Evolutionary conservation across 2,113 vertebrate species (phyloP), one percentile per base, ranked within the genome.

Genomic region (Triplophysa tibetana): DNA sequence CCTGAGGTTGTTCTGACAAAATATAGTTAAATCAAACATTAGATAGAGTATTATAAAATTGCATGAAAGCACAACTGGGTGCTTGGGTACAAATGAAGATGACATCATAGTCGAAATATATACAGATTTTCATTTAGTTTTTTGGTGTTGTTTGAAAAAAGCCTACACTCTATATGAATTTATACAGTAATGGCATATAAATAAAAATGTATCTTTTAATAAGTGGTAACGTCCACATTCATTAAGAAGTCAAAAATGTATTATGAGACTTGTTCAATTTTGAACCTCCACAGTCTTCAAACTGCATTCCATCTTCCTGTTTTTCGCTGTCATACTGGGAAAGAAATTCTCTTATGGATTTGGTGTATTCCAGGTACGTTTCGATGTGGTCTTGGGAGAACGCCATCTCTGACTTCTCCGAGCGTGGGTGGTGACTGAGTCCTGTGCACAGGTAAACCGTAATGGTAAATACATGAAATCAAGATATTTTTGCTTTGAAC

Each of bases 201-300:
- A 61, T 8, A 12, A 75, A 45, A 4, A 33, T 13, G 14, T 24
- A 33, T 5, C 41, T 26, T 24, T 23, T 19, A 48, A 13, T 56
- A 8, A 21, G 3, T 38, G 33, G 33, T 7, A 19, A 19, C n/a
- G 21, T 77, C 50, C 21, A 16, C 45, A 21, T 54, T 26, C 13
- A 8, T 38, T 38, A 1, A 1, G 33, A 38, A 38, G 33, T 8
- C 29, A 29, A 3, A 29, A 0, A 29, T 29, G 26, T 29, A 29
- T 29, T 29, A 29, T 29, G 21, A 62, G 2, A 88, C 26, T 54
- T 17, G 19, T 43, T 33, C 43, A 19, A 63, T 75, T 21, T 65
- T 24, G n/a, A 89, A 99, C 98, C 85, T 85, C 91, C 90, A 62
- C 98, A 99, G 3, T 96, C 92, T 78, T 97, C 91, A 68, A 93